A percentile compares a stretch with the other conserved stretches of the same genome.
Evolutionary conservation across 2,888 invertebrate genomes (phyloP).

Genomic region (Caradrina clavipalpis): DNA sequence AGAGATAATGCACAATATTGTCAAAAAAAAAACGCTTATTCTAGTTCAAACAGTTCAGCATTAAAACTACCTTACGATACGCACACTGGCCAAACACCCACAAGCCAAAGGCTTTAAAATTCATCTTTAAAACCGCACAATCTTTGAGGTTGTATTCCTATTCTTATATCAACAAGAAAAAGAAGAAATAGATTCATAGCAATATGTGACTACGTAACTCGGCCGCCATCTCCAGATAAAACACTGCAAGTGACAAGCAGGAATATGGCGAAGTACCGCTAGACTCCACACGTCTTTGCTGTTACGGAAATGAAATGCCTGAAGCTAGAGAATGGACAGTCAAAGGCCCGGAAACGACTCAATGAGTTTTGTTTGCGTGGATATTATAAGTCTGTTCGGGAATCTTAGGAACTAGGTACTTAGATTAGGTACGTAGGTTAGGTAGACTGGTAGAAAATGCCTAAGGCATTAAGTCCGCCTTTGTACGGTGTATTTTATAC

Average conservation of each 20-base stretch:
- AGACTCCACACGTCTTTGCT: constrained; percentile 46
- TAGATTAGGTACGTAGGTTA: no score
- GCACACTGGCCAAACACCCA: no score
- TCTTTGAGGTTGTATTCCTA: no score
- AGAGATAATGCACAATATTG: no score
- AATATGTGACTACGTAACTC: constrained; percentile 6
- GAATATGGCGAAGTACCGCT: constrained; percentile 19
- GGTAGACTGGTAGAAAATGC: no score
- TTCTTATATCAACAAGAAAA: not conserved
- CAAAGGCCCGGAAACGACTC: constrained; percentile 71
- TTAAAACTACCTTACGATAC: no score
- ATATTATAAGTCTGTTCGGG: not conserved
- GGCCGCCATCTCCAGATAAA: constrained; percentile 7
- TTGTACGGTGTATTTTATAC: no score
- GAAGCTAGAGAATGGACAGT: constrained; percentile 61
- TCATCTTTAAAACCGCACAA: no score
- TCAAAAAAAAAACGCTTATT: no score
- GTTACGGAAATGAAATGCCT: constrained; percentile 78
- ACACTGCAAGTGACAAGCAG: constrained; percentile 45
- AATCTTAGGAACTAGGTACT: not conserved
- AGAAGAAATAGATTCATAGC: not conserved
- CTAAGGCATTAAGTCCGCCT: no score
- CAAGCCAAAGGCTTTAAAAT: no score
- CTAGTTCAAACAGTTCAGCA: no score
- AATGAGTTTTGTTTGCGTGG: constrained; percentile 73